A percentile compares a stretch with the other conserved stretches of the same genome.
These are phyloP conservation scores for Belgica antarctica DNA, from an alignment of 2,888 invertebrate species.

Conservation along the genomic window DNA sequence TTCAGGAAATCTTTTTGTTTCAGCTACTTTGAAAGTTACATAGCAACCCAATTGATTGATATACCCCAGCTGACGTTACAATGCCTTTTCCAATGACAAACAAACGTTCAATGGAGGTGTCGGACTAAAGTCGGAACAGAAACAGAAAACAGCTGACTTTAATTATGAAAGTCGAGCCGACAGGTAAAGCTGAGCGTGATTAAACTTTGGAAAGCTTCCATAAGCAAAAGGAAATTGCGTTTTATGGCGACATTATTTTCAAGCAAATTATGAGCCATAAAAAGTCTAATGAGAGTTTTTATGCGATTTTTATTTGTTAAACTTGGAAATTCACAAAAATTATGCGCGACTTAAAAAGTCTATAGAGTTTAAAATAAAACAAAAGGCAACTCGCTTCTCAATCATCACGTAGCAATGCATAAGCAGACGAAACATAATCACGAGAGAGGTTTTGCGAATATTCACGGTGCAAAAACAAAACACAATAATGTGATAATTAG, in stretches of 20 bases:
- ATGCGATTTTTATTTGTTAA: conserved; percentile 35
- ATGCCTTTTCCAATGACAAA: too few relatives aligned
- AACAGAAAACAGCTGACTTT: too few relatives aligned
- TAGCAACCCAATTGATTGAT: too few relatives aligned
- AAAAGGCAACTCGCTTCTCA: neutral
- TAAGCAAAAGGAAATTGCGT: neutral
- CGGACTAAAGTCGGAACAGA: too few relatives aligned
- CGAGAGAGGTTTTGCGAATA: neutral
- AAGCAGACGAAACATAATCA: conserved; percentile 4
- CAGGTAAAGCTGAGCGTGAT: neutral
- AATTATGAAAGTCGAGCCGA: too few relatives aligned
- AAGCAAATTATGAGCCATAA: conserved; percentile 39
- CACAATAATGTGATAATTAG: conserved; percentile 40
- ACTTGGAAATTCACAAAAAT: neutral
- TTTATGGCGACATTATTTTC: conserved; percentile 25
- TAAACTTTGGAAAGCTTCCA: neutral
- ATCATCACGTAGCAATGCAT: neutral
- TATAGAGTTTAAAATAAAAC: neutral
- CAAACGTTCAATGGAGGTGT: too few relatives aligned
- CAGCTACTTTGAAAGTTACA: too few relatives aligned
- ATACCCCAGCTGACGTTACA: too few relatives aligned
- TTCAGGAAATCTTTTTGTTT: too few relatives aligned
- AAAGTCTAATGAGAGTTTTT: conserved; percentile 32
- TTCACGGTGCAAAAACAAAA: neutral
- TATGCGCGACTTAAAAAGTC: neutral